Evolutionary conservation across 2,113 vertebrate genomes (phyloP), one percentile per base, ranked within the genome.

Genomic region (Hippocampus abdominalis): DNA sequence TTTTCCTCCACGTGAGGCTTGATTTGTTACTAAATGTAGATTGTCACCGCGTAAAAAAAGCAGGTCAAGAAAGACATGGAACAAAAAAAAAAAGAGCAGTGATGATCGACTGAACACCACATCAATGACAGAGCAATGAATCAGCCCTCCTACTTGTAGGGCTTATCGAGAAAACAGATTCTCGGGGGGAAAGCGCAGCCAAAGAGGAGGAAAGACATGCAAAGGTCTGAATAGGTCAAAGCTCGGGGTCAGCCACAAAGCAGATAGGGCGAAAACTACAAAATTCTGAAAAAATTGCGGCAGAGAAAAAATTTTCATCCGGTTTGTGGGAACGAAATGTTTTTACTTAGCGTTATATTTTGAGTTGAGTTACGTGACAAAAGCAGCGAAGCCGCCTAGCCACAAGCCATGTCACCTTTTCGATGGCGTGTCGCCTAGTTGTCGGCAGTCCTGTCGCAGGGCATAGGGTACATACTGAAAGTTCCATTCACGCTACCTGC

Each of bases 141-240:
- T 91, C 86, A 90, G 68, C 63, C 39, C 66, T 57, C 32, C 62
- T 54, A 69, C 78, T 78, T 69, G 18, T 4, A 11, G 51, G 32
- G 68, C 78, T 83, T 79, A 90, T 90, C 80, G 87, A 80, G 72
- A 90, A 91, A 92, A 87, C 90, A 93, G 87, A 90, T 90, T 89
- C 68, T 76, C 73, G 67, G 5, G 53, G 53, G 32, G 82, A 68
- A 78, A 65, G 12, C 70, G 54, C 69, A 66, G 75, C 32, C 53
- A 59, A 73, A 81, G 73, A 65, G 70, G 70, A n/a, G 51, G 71
- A 81, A 53, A 80, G 69, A 80, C 67, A 57, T 63, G 49, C 68
- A 8, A 27, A 29, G 75, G 69, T 65, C 81, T 80, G 65, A 68
- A 79, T 39, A 79, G 89, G 83, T 88, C 84, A 86, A 64, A 67